Percentiles rank a stretch among this genome's conserved stretches.
Evolutionary conservation across 2,888 invertebrate genomes (phyloP).

Genomic region (Lysandra bellargus): DNA sequence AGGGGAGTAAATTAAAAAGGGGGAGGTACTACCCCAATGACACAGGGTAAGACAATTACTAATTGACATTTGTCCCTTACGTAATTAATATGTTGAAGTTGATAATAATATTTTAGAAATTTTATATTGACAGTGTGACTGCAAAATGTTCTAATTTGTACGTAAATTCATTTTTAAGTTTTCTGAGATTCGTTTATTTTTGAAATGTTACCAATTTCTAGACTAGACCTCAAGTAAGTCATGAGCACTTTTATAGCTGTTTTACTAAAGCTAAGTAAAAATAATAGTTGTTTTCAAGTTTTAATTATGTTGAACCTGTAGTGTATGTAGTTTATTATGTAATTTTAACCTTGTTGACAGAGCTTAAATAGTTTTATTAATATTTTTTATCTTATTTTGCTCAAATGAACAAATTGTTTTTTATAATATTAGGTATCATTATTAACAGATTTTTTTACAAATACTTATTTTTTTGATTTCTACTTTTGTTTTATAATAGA

Average conservation of each 20-base stretch:
- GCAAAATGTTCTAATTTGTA: not conserved
- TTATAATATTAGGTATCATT: not conserved
- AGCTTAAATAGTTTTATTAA: not conserved
- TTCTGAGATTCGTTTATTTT: not conserved
- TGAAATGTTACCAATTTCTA: not conserved
- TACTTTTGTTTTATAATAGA: slow-evolving; percentile 43
- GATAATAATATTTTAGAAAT: not conserved
- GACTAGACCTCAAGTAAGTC: not conserved
- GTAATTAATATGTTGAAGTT: not conserved
- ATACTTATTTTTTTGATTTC: not conserved
- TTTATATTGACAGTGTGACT: not conserved
- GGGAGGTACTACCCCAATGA: not conserved
- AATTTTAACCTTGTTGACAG: slow-evolving; percentile 3
- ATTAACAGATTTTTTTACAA: not conserved
- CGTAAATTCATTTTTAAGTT: not conserved
- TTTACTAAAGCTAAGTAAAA: not conserved
- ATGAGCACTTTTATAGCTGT: not conserved
- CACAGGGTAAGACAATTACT: not conserved
- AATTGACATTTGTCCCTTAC: not conserved
- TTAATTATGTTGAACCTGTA: not conserved
- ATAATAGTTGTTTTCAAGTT: not conserved
- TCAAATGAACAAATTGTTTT: not conserved
- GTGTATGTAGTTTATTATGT: not conserved
- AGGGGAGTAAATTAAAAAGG: not conserved
- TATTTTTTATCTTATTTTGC: not conserved